Percentiles rank a stretch among this genome's conserved stretches.
Conservation (phyloP, 2,888 invertebrate species). For the Crematogaster levior region DNA sequence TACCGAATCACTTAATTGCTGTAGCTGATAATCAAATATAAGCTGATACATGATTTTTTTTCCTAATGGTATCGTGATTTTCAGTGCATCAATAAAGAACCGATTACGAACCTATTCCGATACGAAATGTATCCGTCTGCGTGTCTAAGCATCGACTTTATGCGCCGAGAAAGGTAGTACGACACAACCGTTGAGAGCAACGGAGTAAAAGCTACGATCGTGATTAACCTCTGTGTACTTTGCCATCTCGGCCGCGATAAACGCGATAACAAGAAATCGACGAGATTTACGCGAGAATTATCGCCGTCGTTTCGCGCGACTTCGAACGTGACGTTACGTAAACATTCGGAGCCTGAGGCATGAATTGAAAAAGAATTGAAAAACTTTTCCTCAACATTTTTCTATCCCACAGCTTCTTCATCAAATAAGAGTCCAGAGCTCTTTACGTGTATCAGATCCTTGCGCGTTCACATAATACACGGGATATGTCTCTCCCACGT, state of each 20-base stretch:
- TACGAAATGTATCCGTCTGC: background rate
- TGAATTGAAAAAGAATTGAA: background rate
- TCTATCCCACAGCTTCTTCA: background rate
- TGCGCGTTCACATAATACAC: background rate
- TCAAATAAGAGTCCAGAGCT: background rate
- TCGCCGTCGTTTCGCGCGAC: background rate
- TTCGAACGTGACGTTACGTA: conserved; percentile 3
- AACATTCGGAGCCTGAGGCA: background rate
- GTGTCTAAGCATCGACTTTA: conserved; percentile 33
- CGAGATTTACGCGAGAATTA: conserved; percentile 31
- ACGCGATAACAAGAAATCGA: conserved; percentile 20
- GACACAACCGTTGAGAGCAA: conserved; percentile 4
- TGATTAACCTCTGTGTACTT: conserved; percentile 37
- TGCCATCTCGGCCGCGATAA: conserved; percentile 36
- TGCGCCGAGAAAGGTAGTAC: background rate
- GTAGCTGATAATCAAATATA: conserved; percentile 38
- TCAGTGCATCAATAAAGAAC: conserved; percentile 23
- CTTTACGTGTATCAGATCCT: background rate
- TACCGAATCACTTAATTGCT: conserved; percentile 33
- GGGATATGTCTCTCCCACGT: background rate
- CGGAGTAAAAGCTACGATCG: conserved; percentile 18
- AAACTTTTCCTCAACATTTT: background rate
- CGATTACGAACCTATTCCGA: background rate
- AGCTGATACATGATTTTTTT: conserved; percentile 43
- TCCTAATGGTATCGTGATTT: conserved; percentile 27